Evolutionary conservation across 2,888 invertebrate species (phyloP).

Genomic region (Branchellion lobata): DNA sequence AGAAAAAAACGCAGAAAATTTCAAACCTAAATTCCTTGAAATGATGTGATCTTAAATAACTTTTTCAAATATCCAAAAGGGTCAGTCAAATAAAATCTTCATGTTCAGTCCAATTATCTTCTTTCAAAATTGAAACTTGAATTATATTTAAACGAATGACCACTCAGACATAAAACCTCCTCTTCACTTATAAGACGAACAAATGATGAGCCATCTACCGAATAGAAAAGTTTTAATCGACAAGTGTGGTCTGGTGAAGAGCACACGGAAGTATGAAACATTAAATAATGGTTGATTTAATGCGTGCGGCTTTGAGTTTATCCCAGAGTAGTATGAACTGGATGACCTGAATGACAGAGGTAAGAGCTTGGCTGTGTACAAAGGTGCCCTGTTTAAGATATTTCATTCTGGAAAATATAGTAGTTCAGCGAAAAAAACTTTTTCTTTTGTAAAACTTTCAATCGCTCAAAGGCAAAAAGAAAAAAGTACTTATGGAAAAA

Average conservation of each 20-base stretch:
- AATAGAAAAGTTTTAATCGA: slow-evolving; percentile 62
- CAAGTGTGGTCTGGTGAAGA: slow-evolving; percentile 61
- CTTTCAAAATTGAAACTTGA: background rate
- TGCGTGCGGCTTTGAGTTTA: slow-evolving; percentile 58
- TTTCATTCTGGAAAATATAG: too few relatives aligned
- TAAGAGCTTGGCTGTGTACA: slow-evolving; percentile 53
- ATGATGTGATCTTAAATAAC: slow-evolving; percentile 60
- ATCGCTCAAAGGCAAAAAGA: background rate
- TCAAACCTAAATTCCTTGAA: slow-evolving; percentile 60
- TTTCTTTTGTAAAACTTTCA: too few relatives aligned
- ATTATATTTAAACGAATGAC: too few relatives aligned
- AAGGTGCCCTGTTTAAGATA: background rate
- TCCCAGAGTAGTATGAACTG: slow-evolving; percentile 61
- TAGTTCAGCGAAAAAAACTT: too few relatives aligned
- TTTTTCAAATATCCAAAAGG: slow-evolving; percentile 60
- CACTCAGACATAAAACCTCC: background rate
- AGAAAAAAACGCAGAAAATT: slow-evolving; percentile 59
- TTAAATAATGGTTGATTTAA: slow-evolving; percentile 55
- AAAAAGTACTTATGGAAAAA: background rate
- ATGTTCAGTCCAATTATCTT: background rate
- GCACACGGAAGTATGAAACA: slow-evolving; percentile 60
- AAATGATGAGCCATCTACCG: slow-evolving; percentile 61
- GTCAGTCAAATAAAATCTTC: slow-evolving; percentile 48
- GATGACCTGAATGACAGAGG: slow-evolving; percentile 60
- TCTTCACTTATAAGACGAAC: slow-evolving; percentile 51